Base-by-base conservation (phyloP, 2,888 invertebrate genomes). In the Ennomos fuscantarius region DNA sequence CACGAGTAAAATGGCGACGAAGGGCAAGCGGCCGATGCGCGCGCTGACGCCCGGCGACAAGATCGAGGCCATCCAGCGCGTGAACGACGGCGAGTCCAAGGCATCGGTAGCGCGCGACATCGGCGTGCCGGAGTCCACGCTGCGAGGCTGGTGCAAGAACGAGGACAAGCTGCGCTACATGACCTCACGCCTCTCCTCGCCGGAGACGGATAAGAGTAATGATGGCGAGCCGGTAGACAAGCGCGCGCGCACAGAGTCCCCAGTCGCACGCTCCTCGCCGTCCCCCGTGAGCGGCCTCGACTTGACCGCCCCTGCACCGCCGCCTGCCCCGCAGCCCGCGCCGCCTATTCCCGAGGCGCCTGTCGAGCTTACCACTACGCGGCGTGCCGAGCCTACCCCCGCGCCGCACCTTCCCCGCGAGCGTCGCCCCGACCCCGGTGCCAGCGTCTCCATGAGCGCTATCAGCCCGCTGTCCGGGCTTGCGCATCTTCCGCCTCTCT, bases 71-170 rank as follows among this genome's bases (percentile, higher is more conserved):
- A 96, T 97, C 69, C 94, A 96, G 72, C 93, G 97, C 65, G 96
- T 97, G 42, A 96, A 96, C 89, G 95, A 96, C 81, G 97, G 97
- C 49, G 96, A 97, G 82, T 96, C 96, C 55, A 97, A 97, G 78
- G 97, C 97, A 2, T 96, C 96, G 0, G 97, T 97, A 1, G 97
- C 97, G 1, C 93, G 97, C 2, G 96, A 96, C 81, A 96, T 97
- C 77, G 96, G 96, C 35, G 96, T 97, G 12, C 97, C 97, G 0
- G 97, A 97, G 83, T 97, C 96, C 2, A 97, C 97, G 8, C 90
- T 97, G 11, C 93, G 97, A 2, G 97, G 97, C 57, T 97, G 97
- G 97, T 97, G 97, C 87, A 97, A 97, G 84, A 96, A 96, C 78
- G 96, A 96, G 78, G 95, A 96, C 72, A 97, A 97, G 82, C 84